Evolutionary conservation across 1,140 invertebrate genomes (phyloP), one percentile per base, ranked within the genome.

Genomic region (Uloborus diversus): DNA sequence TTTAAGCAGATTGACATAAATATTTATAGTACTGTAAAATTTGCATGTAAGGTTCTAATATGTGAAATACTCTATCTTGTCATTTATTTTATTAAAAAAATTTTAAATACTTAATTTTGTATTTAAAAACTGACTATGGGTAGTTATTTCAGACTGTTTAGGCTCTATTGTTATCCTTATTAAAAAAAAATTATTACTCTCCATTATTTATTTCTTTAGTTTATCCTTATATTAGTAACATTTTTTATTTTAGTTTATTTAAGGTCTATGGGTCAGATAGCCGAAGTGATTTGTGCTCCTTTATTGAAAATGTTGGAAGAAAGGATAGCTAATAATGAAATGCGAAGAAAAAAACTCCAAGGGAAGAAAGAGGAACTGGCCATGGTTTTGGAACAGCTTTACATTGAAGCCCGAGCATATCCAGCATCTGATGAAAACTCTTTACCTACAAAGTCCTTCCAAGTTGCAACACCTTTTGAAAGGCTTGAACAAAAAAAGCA

Each of bases 221-320:
- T 3, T 23, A 37, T 3, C 23, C 3, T 65, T n/a, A 28, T 51
- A 30, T 59, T 56, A 57, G 3, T 5, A 27, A 49, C 14, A 78
- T 73, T 71, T 83, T 71, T 82, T 82, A 62, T 82, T 69, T 86
- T 87, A 90, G 90, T 91, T 1, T 88, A 86, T 83, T 89, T 89
- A 20, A 87, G 88, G 70, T 87, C 88, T 4, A 81, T 90, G 47
- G 87, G 87, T 68, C 89, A 90, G 79, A 89, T 91, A 70, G 89
- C 88, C 42, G 89, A 90, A 68, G 88, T 89, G 9, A 86, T 90
- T 70, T 88, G 87, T 53, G 88, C 87, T 33, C 90, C 90, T 4
- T 82, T 90, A 33, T 83, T 90, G 64, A 86, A 89, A 79, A 86
- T 84, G 2, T 84, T 91, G 51, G 87, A 89, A 78, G 71, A 75